Evolutionary conservation across 2,888 invertebrate genomes (phyloP), one percentile per base, ranked within the genome.

Genomic region (Amphipyra berbera): DNA sequence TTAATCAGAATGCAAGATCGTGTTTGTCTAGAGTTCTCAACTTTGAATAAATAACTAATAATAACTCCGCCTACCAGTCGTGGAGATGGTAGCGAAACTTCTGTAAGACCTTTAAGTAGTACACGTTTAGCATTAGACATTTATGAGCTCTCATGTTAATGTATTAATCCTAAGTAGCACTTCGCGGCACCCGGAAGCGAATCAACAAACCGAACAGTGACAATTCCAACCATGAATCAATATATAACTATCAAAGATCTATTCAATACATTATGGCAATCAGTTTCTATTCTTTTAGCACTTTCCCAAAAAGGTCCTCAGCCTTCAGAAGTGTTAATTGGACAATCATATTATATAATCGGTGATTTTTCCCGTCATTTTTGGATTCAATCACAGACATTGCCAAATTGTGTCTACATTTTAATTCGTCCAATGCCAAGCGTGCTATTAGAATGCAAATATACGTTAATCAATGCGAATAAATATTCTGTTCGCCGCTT

Each of bases 381-480:
- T 63, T 56, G 69, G 62, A 45, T 55, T 52, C 58, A 66, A 54
- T 59, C 50, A 52, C 65, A 69, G 64, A 74, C 73, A 49, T 68
- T 44, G 58, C 80, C 75, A 75, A 70, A 75, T 60, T 9, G n/a
- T 46, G 50, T 56, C 47, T 27, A 45, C 42, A 35, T 55, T 60
- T 74, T 68, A 77, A 73, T 79, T 68, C 45, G 12, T 46, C 48
- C 54, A 60, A 69, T 59, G 71, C 58, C 57, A 67, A 61, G 47
- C 60, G 30, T 64, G 56, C 49, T 46, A 72, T 82, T 78, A 72
- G 62, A 75, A 84, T 83, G 79, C 79, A 79, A 85, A 86, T 83
- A 63, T 68, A 68, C 49, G 73, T 56, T 78, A 78, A 84, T 83
- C 80, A 81, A 82, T 81, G 79, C 77, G 76, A 83, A 82, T 83